Conservation (phyloP, 1,140 invertebrate species). For the Ips typographus region DNA sequence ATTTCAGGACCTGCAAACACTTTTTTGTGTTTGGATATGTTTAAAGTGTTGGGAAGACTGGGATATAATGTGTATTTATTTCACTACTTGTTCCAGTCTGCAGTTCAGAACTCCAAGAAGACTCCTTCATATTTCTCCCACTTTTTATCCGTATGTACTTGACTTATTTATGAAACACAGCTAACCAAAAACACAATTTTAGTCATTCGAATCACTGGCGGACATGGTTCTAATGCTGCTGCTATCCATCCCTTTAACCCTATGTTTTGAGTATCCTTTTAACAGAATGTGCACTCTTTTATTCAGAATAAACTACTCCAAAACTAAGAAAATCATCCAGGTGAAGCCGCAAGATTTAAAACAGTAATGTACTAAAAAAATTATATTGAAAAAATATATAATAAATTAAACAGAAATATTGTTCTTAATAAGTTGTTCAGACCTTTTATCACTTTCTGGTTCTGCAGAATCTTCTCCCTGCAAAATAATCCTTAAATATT, state of each 20-base stretch:
- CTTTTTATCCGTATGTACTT: conserved; percentile 34
- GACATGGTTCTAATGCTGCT: conserved; percentile 34
- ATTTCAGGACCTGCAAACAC: conserved; percentile 38
- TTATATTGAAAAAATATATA: not conserved
- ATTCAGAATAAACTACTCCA: too few species aligned
- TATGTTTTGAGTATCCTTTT: conserved; percentile 36
- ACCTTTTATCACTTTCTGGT: not conserved
- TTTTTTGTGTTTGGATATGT: conserved; percentile 34
- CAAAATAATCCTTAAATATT: conserved; percentile 63
- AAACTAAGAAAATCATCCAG: too few species aligned
- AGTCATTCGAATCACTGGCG: conserved; percentile 33
- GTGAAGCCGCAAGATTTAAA: too few species aligned
- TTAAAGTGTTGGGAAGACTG: conserved; percentile 35
- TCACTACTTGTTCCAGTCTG: conserved; percentile 36
- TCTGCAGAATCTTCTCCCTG: conserved; percentile 11
- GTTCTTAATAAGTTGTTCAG: conserved; percentile 1
- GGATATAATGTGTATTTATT: conserved; percentile 37
- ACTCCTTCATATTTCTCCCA: conserved; percentile 37
- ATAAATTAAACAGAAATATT: not conserved
- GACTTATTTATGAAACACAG: not conserved
- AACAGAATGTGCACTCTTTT: conserved; percentile 18
- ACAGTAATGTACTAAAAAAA: too few species aligned
- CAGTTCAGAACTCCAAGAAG: conserved; percentile 34
- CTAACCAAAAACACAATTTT: not conserved
- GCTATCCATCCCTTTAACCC: conserved; percentile 17